These are phyloP conservation scores for Crematogaster levior DNA, from an alignment of 2,888 invertebrate species.

Conservation along the genomic window DNA sequence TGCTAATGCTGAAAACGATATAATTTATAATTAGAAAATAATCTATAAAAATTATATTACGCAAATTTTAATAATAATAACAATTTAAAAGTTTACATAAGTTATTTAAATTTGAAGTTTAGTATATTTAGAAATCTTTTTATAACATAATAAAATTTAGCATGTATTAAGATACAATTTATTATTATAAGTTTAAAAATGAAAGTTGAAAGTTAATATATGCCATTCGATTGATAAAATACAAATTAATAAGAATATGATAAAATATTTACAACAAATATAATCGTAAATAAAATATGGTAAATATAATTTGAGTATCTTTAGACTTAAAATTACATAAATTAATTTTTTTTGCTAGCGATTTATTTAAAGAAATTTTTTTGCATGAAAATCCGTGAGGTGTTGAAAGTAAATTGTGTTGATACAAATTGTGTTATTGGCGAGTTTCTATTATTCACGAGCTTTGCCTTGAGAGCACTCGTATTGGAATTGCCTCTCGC, in stretches of 20 bases:
- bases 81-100: not conserved
- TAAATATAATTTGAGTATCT: not conserved
- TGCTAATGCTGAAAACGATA: not conserved
- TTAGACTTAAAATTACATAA: not conserved
- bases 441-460: conserved; percentile 9
- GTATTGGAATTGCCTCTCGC: conserved; percentile 50
- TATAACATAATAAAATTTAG: not conserved
- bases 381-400: not conserved
- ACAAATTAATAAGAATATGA: not conserved
- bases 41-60: not conserved
- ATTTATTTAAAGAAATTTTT: not conserved
- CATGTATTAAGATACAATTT: not conserved
- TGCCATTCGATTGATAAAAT: not conserved
- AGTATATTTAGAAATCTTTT: not conserved
- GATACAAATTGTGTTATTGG: not conserved
- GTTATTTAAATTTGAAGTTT: not conserved
- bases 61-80: not conserved
- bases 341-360: not conserved
- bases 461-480: not conserved
- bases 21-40: not conserved
- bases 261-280: not conserved
- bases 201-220: not conserved
- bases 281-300: not conserved
- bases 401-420: not conserved
- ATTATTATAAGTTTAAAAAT: not conserved